Base-by-base conservation (phyloP, 1,140 invertebrate species). In the Mesaphorura yosii region DNA sequence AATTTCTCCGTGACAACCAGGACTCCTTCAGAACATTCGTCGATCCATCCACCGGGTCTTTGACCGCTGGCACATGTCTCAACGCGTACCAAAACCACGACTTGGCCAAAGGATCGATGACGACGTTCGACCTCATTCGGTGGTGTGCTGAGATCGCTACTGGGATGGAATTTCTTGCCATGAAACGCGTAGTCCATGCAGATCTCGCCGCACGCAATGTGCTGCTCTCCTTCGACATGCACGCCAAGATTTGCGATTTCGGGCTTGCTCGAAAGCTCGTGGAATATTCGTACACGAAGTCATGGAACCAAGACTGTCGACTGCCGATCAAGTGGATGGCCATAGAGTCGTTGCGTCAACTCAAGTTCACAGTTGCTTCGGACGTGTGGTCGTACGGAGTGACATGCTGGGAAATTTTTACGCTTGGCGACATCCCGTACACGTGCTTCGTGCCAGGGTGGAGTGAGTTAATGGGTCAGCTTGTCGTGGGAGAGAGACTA, bases 291-390 rank as follows among this genome's bases (percentile, higher is more conserved):
- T 42, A 6, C 6, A 7, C 10, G 40, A 42, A 19, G 17, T 42
- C 6, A 6, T 6, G 41, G 34, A 39, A 50, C 22, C 6, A 10
- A 22, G 14, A 50, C 10, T 23, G 15, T 4, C 3, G 10, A 12
- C 19, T 50, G 64, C 86, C 81, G 1, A 86, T 88, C 44, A 76
- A 84, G 31, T 66, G 67, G 67, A 59, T 69, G 55, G 55, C 66
- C 7, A 31, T 58, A 39, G 67, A 68, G 51, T 64, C 62, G n/a
- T 51, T 68, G 15, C 53, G 55, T 17, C 48, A 61, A 3, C 58
- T 60, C 3, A 60, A 46, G 22, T 69, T 59, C 49, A 57, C 59
- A 27, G 44, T 60, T 48, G 51, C 57, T 17, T 59, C 60, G 10
- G 67, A 68, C 51, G 63, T 68, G 14, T 68, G 66, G 57, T 47